Evolutionary conservation across 2,113 vertebrate species (phyloP), one percentile per base, ranked within the genome.

Genomic region (Gavia stellata): DNA sequence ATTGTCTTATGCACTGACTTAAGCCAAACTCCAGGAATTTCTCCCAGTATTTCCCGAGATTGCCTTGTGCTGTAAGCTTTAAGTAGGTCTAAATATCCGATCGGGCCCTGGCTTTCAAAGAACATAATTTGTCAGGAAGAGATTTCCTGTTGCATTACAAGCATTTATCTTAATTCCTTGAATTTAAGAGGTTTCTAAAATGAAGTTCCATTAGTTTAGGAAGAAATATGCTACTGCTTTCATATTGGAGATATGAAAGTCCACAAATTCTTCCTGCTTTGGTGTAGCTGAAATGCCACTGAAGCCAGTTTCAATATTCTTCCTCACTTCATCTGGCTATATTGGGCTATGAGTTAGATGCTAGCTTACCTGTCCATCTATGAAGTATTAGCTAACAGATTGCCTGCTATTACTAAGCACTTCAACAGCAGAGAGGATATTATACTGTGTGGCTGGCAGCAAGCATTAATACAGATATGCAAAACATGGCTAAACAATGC

Each of bases 391-490:
- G 62, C 66, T 59, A 5, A 4, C n/a, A 44, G 50, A 18, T 34
- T 55, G 17, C 6, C 34, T 85, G 59, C 61, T 61, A 6, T 96
- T 94, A 90, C 52, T 36, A 86, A 92, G 90, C 92, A 80, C 59
- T 93, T 92, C 36, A 70, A 5, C 40, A 77, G 52, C 68, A 56
- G 47, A n/a, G 90, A 81, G 94, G 85, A 42, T 93, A 49, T 92
- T 55, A 3, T 28, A 7, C 44, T 14, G 16, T 7, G 53, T 87
- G 87, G 67, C 56, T 89, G 77, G 63, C 14, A 19, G 58, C 53
- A 44, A 90, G 81, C 49, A 90, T 4, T 78, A 18, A 55, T 86
- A 85, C 77, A 92, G n/a, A 67, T 95, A 91, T 94, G 96, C 95
- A 94, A 96, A 96, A 59, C 4, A 2, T 33, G 47, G 44, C 80